Conservation (phyloP, 2,797 vertebrate species). For the Sebastes hopkinsi region DNA sequence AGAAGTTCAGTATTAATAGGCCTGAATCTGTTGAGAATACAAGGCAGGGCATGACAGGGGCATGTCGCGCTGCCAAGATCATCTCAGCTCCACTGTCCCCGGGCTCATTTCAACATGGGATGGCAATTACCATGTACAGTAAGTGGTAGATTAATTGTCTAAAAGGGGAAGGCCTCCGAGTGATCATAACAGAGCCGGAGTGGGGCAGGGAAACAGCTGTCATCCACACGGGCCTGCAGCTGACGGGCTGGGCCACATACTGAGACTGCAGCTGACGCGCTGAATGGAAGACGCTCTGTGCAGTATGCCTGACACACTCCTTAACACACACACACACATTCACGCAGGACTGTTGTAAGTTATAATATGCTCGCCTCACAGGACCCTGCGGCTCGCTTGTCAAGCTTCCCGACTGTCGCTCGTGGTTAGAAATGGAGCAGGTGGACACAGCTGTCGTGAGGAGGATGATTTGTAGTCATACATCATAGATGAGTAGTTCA, state of each 20-base stretch:
- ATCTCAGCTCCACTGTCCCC: conserved; percentile 55
- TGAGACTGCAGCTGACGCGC: conserved; percentile 71
- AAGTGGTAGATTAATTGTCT: conserved; percentile 72
- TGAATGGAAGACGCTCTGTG: conserved; percentile 59
- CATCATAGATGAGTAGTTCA: conserved; percentile 58
- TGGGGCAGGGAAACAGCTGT: conserved; percentile 71
- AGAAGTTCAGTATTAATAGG: conserved; percentile 63
- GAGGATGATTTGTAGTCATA: conserved; percentile 49
- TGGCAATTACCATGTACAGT: conserved; percentile 71
- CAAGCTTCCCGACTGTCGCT: conserved; percentile 7
- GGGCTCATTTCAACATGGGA: conserved; percentile 62
- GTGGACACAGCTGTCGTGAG: conserved; percentile 58
- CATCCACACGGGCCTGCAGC: conserved; percentile 69
- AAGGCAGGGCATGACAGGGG: conserved; percentile 46
- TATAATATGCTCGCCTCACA: conserved; percentile 6
- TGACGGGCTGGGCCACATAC: conserved; percentile 70
- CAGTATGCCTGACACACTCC: conserved; percentile 40
- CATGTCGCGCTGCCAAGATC: conserved; percentile 47
- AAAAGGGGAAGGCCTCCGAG: conserved; percentile 56
- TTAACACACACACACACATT: conserved; percentile 28
- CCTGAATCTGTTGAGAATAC: conserved; percentile 66
- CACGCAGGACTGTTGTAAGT: conserved; percentile 7
- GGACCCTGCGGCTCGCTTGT: conserved; percentile 10
- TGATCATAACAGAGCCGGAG: conserved; percentile 36
- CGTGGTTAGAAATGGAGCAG: conserved; percentile 45